These are phyloP conservation scores for Drosophila funebris DNA, from an alignment of 1,140 invertebrate species.

Conservation along the genomic window DNA sequence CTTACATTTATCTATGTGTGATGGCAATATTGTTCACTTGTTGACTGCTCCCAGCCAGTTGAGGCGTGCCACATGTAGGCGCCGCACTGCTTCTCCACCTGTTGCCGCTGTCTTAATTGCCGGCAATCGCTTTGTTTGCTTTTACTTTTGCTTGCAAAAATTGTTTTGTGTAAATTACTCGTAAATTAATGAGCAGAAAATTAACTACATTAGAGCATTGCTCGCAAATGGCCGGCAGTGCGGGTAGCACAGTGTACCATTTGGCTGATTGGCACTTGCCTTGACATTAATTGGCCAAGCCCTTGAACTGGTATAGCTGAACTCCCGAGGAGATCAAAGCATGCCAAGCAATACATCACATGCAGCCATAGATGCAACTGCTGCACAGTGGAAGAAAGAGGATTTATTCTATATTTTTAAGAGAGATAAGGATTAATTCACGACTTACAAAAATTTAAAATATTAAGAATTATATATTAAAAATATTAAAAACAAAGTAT, in stretches of 20 bases:
- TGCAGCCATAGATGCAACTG: slow-evolving; percentile 6
- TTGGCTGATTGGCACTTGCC: too few species aligned
- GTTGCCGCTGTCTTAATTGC: slow-evolving; percentile 55
- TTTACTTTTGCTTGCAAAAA: slow-evolving; percentile 78
- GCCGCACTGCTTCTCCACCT: background rate
- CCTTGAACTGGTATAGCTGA: slow-evolving; percentile 36
- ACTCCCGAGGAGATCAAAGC: slow-evolving; percentile 20
- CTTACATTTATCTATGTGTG: slow-evolving; percentile 25
- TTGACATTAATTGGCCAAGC: slow-evolving; percentile 43
- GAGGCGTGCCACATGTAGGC: slow-evolving; percentile 60
- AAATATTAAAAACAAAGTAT: too few species aligned
- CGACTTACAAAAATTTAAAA: too few species aligned
- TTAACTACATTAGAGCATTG: slow-evolving; percentile 71
- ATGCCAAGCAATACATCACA: slow-evolving; percentile 1
- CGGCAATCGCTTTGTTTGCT: slow-evolving; percentile 56
- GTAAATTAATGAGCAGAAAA: slow-evolving; percentile 81
- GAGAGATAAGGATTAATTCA: background rate
- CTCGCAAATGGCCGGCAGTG: slow-evolving; percentile 14
- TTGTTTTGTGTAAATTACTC: slow-evolving; percentile 69
- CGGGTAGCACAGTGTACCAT: slow-evolving; percentile 24
- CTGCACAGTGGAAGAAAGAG: slow-evolving; percentile 38
- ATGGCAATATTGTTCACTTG: slow-evolving; percentile 52
- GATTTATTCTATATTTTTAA: too few species aligned
- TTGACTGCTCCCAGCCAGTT: slow-evolving; percentile 42
- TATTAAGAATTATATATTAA: too few species aligned